Conservation (phyloP, 2,888 invertebrate species). For the Pyrochroa serraticornis region DNA sequence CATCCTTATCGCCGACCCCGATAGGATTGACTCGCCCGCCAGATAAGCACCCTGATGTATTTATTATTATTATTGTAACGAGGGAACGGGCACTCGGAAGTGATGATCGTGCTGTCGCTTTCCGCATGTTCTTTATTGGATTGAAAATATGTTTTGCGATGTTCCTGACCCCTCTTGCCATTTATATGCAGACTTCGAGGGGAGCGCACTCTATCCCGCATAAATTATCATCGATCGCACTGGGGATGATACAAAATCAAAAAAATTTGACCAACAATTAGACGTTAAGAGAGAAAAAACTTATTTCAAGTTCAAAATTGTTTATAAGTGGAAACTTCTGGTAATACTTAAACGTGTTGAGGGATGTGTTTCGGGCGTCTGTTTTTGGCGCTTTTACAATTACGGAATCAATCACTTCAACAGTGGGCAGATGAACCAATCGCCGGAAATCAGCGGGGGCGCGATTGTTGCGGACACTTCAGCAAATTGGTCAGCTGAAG, state of each 20-base stretch:
- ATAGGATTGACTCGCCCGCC: constrained; percentile 41
- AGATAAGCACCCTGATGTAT: constrained; percentile 40
- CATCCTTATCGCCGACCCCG: constrained; percentile 33
- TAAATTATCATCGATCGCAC: too few relatives aligned
- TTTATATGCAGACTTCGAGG: not conserved
- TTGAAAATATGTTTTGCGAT: constrained; percentile 36
- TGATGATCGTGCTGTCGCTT: constrained; percentile 22
- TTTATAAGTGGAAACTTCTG: too few relatives aligned
- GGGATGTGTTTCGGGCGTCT: too few relatives aligned
- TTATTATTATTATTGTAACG: constrained; percentile 37
- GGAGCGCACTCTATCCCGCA: not conserved
- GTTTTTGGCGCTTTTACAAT: constrained; percentile 11
- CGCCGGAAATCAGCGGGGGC: constrained; percentile 39
- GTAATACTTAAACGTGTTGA: too few relatives aligned
- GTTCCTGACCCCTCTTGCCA: not conserved
- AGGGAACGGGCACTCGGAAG: constrained; percentile 38
- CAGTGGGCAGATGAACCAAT: constrained; percentile 41
- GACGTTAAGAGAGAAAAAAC: too few relatives aligned
- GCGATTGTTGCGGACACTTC: constrained; percentile 39
- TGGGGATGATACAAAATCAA: not conserved
- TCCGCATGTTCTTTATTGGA: constrained; percentile 34
- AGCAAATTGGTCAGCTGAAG: constrained; percentile 36
- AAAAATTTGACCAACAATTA: too few relatives aligned
- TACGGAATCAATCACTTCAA: constrained; percentile 12
- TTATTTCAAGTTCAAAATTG: too few relatives aligned